A percentile compares a stretch with the other conserved stretches of the same genome.
phyloP scores from a whole-genome alignment of 2,113 vertebrate species.

The Myotis davidii region DNA sequence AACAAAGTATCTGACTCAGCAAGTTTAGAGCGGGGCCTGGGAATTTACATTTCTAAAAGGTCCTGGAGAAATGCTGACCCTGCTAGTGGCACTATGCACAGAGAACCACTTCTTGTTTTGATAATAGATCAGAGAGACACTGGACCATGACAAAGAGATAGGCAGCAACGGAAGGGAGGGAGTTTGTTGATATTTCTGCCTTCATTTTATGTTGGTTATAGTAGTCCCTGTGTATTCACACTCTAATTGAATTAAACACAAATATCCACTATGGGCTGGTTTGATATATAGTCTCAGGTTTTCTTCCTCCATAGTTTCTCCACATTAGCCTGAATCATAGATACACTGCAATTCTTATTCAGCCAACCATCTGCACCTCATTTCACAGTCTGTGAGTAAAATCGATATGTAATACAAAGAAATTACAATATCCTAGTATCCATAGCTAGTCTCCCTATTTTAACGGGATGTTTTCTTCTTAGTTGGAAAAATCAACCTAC shows the following conservation, averaged over 20 bases:
- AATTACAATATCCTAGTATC: constrained; percentile 54
- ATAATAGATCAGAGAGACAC: background rate
- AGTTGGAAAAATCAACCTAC: constrained; percentile 19
- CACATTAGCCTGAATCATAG: constrained; percentile 28
- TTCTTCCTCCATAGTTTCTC: constrained; percentile 55
- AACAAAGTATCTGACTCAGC: background rate
- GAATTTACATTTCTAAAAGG: background rate
- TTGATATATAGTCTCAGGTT: background rate
- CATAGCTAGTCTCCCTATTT: background rate
- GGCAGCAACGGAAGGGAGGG: background rate
- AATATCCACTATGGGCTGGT: background rate
- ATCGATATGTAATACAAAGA: constrained; percentile 68
- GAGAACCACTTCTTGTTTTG: background rate
- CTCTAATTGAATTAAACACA: background rate
- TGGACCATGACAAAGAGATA: background rate
- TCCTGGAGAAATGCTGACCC: background rate
- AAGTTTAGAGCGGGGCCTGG: background rate
- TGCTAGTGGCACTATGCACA: background rate
- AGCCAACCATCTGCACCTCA: constrained; percentile 62
- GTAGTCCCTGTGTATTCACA: background rate
- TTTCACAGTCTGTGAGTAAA: constrained; percentile 65
- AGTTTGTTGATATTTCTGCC: background rate
- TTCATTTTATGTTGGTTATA: constrained; percentile 19
- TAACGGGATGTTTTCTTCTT: constrained; percentile 37
- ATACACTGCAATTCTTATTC: constrained; percentile 43